phyloP scores from a whole-genome alignment of 2,888 invertebrate species.

The Allygus modestus region DNA sequence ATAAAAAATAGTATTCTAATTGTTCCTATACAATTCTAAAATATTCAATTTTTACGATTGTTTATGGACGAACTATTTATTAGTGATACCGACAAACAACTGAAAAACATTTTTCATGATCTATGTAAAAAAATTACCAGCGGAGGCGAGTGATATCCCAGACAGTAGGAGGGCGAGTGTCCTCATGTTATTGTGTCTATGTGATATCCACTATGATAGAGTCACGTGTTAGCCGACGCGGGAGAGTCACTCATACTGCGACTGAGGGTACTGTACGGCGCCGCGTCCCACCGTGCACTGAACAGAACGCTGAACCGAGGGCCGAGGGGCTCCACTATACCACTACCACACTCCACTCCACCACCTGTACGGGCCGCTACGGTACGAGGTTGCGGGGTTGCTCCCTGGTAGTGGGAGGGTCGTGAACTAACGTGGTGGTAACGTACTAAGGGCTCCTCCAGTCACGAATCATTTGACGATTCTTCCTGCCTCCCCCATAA shows the following conservation, averaged over 20 bases:
- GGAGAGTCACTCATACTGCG: neutral
- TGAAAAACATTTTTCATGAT: no score
- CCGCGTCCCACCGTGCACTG: neutral
- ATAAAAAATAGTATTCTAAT: no score
- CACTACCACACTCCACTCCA: neutral
- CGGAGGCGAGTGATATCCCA: neutral
- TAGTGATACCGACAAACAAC: no score
- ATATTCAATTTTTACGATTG: no score
- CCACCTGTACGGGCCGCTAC: neutral
- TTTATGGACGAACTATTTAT: no score
- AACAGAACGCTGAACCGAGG: neutral
- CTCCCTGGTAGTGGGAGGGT: no score
- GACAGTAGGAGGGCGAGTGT: neutral
- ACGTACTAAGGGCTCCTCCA: neutral
- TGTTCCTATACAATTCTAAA: no score
- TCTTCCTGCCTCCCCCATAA: no score
- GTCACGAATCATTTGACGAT: no score
- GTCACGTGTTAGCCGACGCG: neutral
- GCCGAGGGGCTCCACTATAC: neutral
- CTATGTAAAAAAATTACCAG: neutral
- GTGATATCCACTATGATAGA: neutral
- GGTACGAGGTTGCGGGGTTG: no score
- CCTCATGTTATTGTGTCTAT: neutral
- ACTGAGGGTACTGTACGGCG: neutral
- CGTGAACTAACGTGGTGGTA: no score